phyloP scores from a whole-genome alignment of 2,113 vertebrate genomes.

The Ariopsis seemanni region DNA sequence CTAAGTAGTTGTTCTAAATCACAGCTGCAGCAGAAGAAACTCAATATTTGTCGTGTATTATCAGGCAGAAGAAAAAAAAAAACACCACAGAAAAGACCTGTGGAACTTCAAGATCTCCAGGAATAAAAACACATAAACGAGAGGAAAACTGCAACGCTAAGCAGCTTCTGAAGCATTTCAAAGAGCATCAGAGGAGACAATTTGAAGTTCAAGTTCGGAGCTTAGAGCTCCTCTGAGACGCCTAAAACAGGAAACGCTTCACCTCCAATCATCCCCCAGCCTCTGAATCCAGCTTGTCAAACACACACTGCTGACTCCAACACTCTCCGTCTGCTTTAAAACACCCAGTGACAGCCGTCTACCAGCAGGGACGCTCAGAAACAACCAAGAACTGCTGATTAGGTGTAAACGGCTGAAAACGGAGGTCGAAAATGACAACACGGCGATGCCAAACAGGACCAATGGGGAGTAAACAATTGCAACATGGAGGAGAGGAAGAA shows the following conservation, averaged over 20 bases:
- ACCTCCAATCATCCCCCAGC: constrained; percentile 36
- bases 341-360: constrained; percentile 49
- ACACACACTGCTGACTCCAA: constrained; percentile 40
- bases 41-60: not conserved
- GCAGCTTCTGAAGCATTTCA: constrained; percentile 44
- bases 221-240: constrained; percentile 46
- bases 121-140: constrained; percentile 7
- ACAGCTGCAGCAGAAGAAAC: not conserved
- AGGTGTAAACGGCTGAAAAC: constrained; percentile 49
- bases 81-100: not conserved
- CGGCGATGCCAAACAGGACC: constrained; percentile 13
- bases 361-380: constrained; percentile 32
- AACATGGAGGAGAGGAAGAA: constrained; percentile 15
- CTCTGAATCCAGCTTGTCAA: constrained; percentile 15
- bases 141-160: constrained; percentile 33
- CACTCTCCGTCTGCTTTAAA: constrained; percentile 44
- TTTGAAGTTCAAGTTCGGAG: constrained; percentile 47
- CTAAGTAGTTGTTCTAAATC: constrained; percentile 6
- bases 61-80: not conserved
- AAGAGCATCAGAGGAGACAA: constrained; percentile 48
- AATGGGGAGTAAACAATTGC: constrained; percentile 40
- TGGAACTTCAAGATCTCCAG: not conserved
- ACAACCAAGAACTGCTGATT: constrained; percentile 36
- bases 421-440: constrained; percentile 10
- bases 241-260: constrained; percentile 44